Evolutionary conservation across 2,797 vertebrate species (phyloP), one percentile per base, ranked within the genome.

Genomic region (Etheostoma nigrum): DNA sequence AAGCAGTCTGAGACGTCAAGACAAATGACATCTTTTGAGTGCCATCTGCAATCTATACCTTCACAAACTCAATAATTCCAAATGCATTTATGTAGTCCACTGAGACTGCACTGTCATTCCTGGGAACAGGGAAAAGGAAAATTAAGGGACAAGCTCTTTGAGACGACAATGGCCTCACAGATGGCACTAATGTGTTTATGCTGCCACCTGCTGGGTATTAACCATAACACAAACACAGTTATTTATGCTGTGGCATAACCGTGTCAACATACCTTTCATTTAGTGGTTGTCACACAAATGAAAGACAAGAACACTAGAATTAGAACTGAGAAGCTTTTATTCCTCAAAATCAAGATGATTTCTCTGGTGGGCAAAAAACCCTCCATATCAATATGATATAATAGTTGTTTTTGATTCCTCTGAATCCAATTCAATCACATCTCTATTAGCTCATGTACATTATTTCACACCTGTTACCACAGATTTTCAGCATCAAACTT

Each of bases 31-130:
- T 92, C 87, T 90, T 90, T 92, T 86, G 89, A 94, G 92, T 93
- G 92, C 94, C 92, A 93, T 94, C 91, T 93, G 93, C 93, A 95
- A 94, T 95, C 94, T 93, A 82, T 18, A 94, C 91, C 91, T 91
- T 93, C 91, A 88, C 92, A 90, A 92, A 94, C 93, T 94, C 93
- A 95, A 95, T 95, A 94, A 95, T 95, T 95, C 92, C 95, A 92
- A 91, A 91, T 88, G 89, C 93, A 93, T 94, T 95, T 94, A 93
- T 92, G 90, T 93, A 94, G 91, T 92, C 94, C 93, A 85, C 86
- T 55, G 94, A 95, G 95, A 94, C 92, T 82, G 83, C 69, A 84
- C 90, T 92, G 91, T 94, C 93, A 91, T 91, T 87, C 90, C 90
- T 83, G 83, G 88, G 91, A 91, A 93, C 81, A 77, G 62, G 68